Base-by-base conservation (phyloP, 2,888 invertebrate genomes). In the Drosophila suboccidentalis region DNA sequence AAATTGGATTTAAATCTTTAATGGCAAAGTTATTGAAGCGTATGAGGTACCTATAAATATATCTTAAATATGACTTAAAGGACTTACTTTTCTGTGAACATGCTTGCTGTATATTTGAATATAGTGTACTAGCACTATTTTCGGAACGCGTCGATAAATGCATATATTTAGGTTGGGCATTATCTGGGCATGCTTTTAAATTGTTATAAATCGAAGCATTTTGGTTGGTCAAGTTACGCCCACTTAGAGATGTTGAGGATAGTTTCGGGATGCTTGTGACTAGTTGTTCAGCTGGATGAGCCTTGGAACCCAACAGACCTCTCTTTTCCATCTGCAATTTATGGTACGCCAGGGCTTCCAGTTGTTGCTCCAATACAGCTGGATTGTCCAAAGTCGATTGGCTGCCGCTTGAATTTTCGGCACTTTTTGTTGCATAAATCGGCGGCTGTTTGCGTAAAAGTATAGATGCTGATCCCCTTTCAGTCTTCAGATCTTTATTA, bases 321-420 rank as follows among this genome's bases (percentile, higher is more conserved):
- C 87, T 90, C 38, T 87, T 91, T 72, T 93, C 92, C 60, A 92
- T 73, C 91, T 93, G 90, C 82, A 93, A 88, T 89, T 94, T 92
- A 64, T 92, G 92, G 66, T 92, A 90, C 6, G 92, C 92, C n/a
- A 92, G 73, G 4, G 91, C 92, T 74, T 93, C 93, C 3, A 92
- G 62, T 62, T 92, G 92, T 57, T 92, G 92, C 38, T 92, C 92
- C 22, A 92, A 77, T 46, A 92, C 84, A 9, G 87, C 91, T 5
- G 92, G 92, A 70, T 93, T 93, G 62, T 92, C 92, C 15, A 92
- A 78, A 1, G 92, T 92, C 4, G 91, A 86, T 67, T 91, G 91
- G 13, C 68, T 75, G 57, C 72, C 85, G 57, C 66, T 73, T 13
- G 80, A 63, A 13, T 66, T 72, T 13, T 80, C 78, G 29, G 58